Percentiles rank a stretch among this genome's conserved stretches.
Evolutionary conservation across 2,888 invertebrate species (phyloP).

Genomic region (Argynnis bischoffii): DNA sequence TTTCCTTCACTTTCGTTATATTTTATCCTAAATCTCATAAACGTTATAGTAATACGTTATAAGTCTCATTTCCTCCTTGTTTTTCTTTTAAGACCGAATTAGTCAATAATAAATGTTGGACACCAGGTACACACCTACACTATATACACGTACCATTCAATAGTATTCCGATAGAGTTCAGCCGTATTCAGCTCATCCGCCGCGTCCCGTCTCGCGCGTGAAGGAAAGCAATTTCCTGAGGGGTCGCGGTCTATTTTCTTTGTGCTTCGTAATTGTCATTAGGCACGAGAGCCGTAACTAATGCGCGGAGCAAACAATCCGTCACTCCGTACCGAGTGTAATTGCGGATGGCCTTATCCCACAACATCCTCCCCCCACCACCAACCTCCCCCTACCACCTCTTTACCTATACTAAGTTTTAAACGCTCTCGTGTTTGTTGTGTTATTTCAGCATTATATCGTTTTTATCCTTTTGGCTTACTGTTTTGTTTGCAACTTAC

Average conservation of each 20-base stretch:
- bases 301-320: constrained; percentile 37
- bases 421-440: no score
- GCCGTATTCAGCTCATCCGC: not conserved
- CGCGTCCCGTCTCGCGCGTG: constrained; percentile 22
- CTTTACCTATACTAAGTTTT: no score
- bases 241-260: constrained; percentile 36
- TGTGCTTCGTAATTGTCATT: constrained; percentile 40
- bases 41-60: no score
- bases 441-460: not conserved
- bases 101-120: no score
- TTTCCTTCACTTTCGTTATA: no score
- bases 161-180: not conserved
- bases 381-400: no score
- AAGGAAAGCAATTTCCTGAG: constrained; percentile 39
- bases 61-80: no score
- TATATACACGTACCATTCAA: constrained; percentile 3
- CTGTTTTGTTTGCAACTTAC: no score
- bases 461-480: no score
- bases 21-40: no score
- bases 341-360: not conserved
- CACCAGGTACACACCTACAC: not conserved
- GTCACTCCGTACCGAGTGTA: constrained; percentile 24
- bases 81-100: no score
- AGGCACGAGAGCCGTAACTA: constrained; percentile 38
- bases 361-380: not conserved